Percentiles rank a stretch among this genome's conserved stretches.
Conservation (phyloP, 2,888 invertebrate species). For the Tethea ocularis region DNA sequence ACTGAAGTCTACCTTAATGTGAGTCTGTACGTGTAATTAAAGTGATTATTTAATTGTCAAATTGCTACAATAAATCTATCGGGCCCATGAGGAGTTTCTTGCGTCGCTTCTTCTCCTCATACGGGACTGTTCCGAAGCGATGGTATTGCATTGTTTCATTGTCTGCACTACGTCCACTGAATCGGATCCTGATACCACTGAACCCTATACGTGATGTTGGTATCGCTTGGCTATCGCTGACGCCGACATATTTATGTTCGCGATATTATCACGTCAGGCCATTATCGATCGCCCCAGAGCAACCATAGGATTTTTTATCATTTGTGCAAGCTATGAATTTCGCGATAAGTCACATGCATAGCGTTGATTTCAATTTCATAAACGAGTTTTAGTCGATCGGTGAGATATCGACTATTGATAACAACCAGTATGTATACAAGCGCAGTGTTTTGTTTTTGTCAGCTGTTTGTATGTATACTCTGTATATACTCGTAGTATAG, state of each 20-base stretch:
- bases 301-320: constrained; percentile 33
- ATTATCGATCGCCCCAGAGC: constrained; percentile 28
- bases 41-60: too few relatives aligned
- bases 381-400: constrained; percentile 30
- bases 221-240: constrained; percentile 20
- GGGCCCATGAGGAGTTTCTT: too few relatives aligned
- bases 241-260: constrained; percentile 21
- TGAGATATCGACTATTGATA: constrained; percentile 25
- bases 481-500: too few relatives aligned
- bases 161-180: too few relatives aligned
- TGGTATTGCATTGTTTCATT: too few relatives aligned
- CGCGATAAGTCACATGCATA: constrained; percentile 31
- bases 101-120: too few relatives aligned
- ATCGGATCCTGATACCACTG: too few relatives aligned
- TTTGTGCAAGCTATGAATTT: constrained; percentile 34
- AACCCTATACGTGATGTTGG: too few relatives aligned
- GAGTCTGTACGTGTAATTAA: too few relatives aligned
- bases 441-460: neutral
- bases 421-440: neutral
- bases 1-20: too few relatives aligned
- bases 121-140: too few relatives aligned
- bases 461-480: neutral
- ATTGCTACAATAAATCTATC: too few relatives aligned
- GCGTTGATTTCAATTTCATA: constrained; percentile 28
- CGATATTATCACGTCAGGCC: constrained; percentile 21